phyloP scores from a whole-genome alignment of 2,797 vertebrate genomes.

The Urophycis tenuis region DNA sequence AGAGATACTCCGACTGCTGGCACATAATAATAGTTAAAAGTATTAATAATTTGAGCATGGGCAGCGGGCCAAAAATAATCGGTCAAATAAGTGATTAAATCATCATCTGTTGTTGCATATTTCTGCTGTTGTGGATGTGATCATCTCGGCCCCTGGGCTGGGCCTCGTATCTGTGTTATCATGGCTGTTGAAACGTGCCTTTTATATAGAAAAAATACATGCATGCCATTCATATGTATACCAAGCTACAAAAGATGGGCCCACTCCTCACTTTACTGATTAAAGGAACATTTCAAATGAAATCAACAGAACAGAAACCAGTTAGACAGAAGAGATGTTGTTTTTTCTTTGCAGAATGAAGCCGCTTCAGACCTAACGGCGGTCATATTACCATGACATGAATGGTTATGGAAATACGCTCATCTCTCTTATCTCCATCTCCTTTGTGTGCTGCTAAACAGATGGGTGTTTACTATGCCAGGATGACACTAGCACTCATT shows the following conservation, averaged over 20 bases:
- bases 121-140: no score
- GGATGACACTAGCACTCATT: constrained; percentile 27
- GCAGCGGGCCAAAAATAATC: no score
- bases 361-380: not conserved
- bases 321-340: not conserved
- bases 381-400: constrained; percentile 28
- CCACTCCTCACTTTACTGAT: not conserved
- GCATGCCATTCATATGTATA: no score
- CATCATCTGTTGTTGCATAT: no score
- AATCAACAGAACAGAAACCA: not conserved
- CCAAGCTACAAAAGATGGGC: not conserved
- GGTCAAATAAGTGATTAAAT: not conserved
- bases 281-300: not conserved
- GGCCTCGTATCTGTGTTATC: no score
- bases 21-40: no score
- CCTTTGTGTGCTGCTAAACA: constrained; percentile 63
- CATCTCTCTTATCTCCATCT: constrained; percentile 28
- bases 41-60: no score
- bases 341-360: no score
- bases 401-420: constrained; percentile 39
- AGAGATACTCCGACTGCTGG: no score
- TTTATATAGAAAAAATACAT: no score
- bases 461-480: constrained; percentile 69
- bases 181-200: no score
- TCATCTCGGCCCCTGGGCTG: no score